A percentile compares a stretch with the other conserved stretches of the same genome.
Conservation (phyloP, 2,888 invertebrate genomes). For the Caenorhabditis doughertyi region DNA sequence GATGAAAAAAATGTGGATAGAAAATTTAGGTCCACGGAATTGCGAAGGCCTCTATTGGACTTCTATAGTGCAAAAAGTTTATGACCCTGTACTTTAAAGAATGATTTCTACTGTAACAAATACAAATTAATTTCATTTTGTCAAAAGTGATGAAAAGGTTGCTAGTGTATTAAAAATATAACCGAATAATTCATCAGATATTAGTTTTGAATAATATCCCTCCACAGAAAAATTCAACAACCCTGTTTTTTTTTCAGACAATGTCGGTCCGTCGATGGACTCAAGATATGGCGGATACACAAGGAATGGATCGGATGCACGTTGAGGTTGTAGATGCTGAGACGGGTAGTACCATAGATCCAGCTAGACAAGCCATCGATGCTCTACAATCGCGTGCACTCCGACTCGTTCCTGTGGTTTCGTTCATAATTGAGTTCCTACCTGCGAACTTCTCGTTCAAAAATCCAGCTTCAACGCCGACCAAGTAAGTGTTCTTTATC, state of each 20-base stretch:
- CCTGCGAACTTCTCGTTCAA: constrained; percentile 78
- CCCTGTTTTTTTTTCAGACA: constrained; percentile 61
- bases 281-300: constrained; percentile 74
- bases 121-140: no score
- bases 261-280: constrained; percentile 80
- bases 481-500: constrained; percentile 62
- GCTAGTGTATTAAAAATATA: no score
- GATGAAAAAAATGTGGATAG: no score
- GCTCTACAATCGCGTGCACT: constrained; percentile 80
- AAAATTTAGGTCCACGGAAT: no score
- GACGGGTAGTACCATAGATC: constrained; percentile 80
- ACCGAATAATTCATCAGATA: no score
- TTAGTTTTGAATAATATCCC: no score
- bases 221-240: background rate
- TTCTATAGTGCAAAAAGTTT: no score
- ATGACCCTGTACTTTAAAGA: no score
- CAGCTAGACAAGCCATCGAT: constrained; percentile 80
- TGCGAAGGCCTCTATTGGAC: no score
- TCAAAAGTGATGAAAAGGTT: background rate
- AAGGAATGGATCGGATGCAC: constrained; percentile 76
- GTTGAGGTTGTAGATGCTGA: constrained; percentile 80
- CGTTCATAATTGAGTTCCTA: constrained; percentile 78
- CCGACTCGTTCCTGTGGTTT: constrained; percentile 80
- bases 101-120: no score
- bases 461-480: constrained; percentile 68